Percentiles rank a stretch among this genome's conserved stretches.
phyloP scores from a whole-genome alignment of 2,797 vertebrate genomes.

The Pogoniulus pusillus region DNA sequence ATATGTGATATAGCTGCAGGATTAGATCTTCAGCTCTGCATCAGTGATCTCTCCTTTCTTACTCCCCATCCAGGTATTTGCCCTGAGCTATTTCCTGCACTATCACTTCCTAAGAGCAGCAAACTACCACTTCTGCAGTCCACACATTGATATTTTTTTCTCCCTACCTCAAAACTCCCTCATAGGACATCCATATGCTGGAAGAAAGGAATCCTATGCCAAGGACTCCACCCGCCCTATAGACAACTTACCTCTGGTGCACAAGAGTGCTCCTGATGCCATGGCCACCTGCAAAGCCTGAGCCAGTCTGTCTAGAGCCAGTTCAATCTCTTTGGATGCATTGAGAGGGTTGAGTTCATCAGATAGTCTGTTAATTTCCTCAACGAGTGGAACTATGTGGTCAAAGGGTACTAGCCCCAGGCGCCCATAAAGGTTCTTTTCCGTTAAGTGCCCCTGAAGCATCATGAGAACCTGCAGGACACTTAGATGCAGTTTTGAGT shows the following conservation, averaged over 20 bases:
- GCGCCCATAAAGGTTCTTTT: constrained; percentile 92
- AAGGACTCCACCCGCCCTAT: neutral
- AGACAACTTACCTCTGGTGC: constrained; percentile 85
- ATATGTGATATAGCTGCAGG: neutral
- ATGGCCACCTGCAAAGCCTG: constrained; percentile 95
- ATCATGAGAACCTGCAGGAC: constrained; percentile 92
- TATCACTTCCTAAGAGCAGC: neutral
- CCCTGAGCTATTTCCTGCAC: neutral
- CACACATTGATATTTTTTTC: neutral
- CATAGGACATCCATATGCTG: neutral
- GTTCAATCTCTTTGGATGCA: constrained; percentile 86
- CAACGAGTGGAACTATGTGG: constrained; percentile 87
- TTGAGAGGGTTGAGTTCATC: constrained; percentile 87
- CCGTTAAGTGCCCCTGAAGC: constrained; percentile 88
- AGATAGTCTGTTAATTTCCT: constrained; percentile 86
- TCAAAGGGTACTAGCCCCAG: constrained; percentile 90
- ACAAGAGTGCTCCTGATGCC: constrained; percentile 92
- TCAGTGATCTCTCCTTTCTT: neutral
- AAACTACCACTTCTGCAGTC: neutral
- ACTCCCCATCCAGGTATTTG: neutral
- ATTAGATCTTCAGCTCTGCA: neutral
- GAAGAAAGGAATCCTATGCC: fast-evolving
- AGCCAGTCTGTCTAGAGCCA: constrained; percentile 91
- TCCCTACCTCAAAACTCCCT: neutral
- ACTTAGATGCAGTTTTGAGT: constrained; percentile 92